A percentile compares a stretch with the other conserved stretches of the same genome.
Evolutionary conservation across 2,113 vertebrate genomes (phyloP).

Genomic region (Ictidomys tridecemlineatus): DNA sequence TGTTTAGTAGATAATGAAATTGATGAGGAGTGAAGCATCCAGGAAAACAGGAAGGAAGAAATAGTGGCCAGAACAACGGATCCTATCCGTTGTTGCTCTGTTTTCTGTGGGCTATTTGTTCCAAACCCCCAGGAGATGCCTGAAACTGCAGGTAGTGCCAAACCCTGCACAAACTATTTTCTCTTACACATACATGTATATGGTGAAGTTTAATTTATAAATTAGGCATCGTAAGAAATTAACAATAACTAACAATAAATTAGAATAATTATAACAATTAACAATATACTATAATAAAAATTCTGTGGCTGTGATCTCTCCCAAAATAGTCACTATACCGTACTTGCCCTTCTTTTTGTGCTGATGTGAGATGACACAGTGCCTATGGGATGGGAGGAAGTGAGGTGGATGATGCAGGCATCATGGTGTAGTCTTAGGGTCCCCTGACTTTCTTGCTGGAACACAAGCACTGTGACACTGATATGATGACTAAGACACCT

Average conservation of each 20-base stretch:
- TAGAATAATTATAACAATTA: background rate
- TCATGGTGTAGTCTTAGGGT: background rate
- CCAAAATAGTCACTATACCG: background rate
- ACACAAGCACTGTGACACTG: background rate
- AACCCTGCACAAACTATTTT: background rate
- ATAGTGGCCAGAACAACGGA: background rate
- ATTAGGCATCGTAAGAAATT: background rate
- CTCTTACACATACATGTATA: background rate
- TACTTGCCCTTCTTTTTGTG: background rate
- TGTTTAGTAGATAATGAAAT: constrained; percentile 33
- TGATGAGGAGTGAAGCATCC: background rate
- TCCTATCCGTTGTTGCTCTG: background rate
- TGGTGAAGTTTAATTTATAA: background rate
- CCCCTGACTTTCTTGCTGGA: background rate
- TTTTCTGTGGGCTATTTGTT: background rate
- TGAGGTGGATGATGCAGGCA: too few relatives aligned
- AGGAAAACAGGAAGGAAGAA: background rate
- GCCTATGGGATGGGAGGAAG: background rate
- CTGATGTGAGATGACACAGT: background rate
- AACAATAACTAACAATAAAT: background rate
- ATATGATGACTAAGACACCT: background rate
- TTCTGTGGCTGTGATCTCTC: background rate
- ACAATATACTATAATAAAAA: background rate
- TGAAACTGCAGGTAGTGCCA: background rate
- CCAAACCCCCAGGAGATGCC: background rate